phyloP scores from a whole-genome alignment of 2,888 invertebrate genomes.

The Marronus borbonicus region DNA sequence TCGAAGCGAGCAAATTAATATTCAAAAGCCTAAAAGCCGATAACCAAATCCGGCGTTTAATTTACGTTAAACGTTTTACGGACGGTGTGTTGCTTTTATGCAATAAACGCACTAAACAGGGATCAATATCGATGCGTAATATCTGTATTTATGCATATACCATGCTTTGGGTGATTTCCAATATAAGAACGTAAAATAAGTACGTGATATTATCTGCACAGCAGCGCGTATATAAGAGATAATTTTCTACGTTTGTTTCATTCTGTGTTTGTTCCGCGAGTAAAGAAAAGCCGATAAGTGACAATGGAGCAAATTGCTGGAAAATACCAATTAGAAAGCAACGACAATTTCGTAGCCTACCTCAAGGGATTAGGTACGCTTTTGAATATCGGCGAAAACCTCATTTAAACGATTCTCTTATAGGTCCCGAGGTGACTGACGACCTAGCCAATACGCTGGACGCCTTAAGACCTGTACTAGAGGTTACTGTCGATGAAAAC shows the following conservation, averaged over 20 bases:
- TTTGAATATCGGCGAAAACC: neutral
- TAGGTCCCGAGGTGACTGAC: conserved; percentile 56
- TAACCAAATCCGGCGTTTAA: neutral
- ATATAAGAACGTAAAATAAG: neutral
- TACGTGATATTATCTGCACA: neutral
- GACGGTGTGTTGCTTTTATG: neutral
- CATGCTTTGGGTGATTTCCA: neutral
- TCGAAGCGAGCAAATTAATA: too few relatives aligned
- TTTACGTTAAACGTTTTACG: neutral
- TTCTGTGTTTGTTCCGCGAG: neutral
- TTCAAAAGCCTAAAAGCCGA: neutral
- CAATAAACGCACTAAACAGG: neutral
- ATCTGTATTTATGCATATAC: neutral
- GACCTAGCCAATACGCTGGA: conserved; percentile 56
- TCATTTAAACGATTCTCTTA: neutral
- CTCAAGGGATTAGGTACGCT: conserved; percentile 57
- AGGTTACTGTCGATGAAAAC: conserved; percentile 57
- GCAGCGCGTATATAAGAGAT: neutral
- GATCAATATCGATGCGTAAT: neutral
- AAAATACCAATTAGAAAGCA: conserved; percentile 58
- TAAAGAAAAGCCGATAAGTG: conserved; percentile 14
- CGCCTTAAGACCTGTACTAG: conserved; percentile 50
- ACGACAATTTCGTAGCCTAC: conserved; percentile 59
- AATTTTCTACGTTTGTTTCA: neutral
- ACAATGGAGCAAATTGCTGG: conserved; percentile 59